Conservation (phyloP, 2,888 invertebrate species). For the Bhutanitis thaidina region DNA sequence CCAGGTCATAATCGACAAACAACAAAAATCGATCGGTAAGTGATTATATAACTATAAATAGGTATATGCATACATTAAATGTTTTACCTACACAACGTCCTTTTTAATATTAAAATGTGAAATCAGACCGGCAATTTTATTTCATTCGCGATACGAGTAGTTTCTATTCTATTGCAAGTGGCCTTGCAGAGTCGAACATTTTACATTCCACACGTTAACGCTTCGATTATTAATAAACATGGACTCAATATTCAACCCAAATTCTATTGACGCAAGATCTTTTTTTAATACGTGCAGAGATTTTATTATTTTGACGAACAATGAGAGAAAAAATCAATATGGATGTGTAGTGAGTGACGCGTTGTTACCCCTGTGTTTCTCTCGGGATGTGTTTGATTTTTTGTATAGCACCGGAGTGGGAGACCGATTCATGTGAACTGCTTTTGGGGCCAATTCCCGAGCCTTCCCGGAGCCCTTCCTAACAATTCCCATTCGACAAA, state of each 20-base stretch:
- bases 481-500: slow-evolving; percentile 79
- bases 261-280: slow-evolving; percentile 64
- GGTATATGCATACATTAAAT: background rate
- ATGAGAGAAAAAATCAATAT: slow-evolving; percentile 78
- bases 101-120: slow-evolving; percentile 54
- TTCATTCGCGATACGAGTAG: slow-evolving; percentile 72
- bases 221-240: slow-evolving; percentile 77
- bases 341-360: slow-evolving; percentile 67
- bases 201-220: slow-evolving; percentile 77
- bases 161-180: slow-evolving; percentile 71
- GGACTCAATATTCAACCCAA: slow-evolving; percentile 72
- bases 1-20: too few relatives aligned
- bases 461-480: slow-evolving; percentile 76
- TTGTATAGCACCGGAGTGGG: slow-evolving; percentile 75
- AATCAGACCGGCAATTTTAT: slow-evolving; percentile 70
- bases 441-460: slow-evolving; percentile 80
- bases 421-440: slow-evolving; percentile 78
- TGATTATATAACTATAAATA: too few relatives aligned
- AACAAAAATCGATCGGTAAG: too few relatives aligned
- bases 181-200: slow-evolving; percentile 76
- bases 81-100: slow-evolving; percentile 26
- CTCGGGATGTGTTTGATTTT: slow-evolving; percentile 78
- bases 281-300: slow-evolving; percentile 60
- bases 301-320: slow-evolving; percentile 75
- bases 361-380: slow-evolving; percentile 80